Percentiles rank a stretch among this genome's conserved stretches.
Evolutionary conservation across 2,113 vertebrate genomes (phyloP).

Genomic region (Cervus canadensis): DNA sequence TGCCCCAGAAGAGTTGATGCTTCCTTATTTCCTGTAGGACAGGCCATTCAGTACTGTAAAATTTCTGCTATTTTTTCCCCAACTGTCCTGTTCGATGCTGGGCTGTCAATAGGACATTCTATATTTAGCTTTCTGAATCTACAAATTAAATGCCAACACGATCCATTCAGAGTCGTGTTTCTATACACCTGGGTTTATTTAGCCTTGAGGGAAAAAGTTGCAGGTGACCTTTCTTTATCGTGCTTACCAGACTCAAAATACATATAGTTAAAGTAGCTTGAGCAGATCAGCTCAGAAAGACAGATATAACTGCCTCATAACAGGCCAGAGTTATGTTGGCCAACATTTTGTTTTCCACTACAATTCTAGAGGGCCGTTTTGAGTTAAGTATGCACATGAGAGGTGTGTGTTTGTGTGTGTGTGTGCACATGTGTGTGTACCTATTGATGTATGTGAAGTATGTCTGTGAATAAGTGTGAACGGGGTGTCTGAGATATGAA

Average conservation of each 20-base stretch:
- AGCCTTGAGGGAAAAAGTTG: constrained; percentile 17
- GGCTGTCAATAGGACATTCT: constrained; percentile 42
- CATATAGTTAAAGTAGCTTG: background rate
- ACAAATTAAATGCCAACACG: constrained; percentile 61
- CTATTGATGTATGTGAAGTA: background rate
- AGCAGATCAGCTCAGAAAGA: background rate
- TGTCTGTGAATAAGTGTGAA: background rate
- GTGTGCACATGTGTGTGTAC: background rate
- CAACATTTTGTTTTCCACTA: background rate
- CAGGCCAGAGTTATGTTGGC: background rate
- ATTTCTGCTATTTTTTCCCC: background rate
- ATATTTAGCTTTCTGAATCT: constrained; percentile 51
- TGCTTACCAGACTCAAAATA: constrained; percentile 4
- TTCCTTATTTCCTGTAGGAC: background rate
- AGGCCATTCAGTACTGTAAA: background rate
- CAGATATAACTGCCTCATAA: background rate
- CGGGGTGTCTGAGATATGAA: background rate
- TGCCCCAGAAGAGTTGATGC: background rate
- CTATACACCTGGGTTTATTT: constrained; percentile 24
- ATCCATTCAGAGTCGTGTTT: constrained; percentile 41
- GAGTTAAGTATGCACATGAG: background rate
- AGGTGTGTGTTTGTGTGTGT: background rate
- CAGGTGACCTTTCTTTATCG: constrained; percentile 22
- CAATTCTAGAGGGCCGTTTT: background rate
- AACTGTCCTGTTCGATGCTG: background rate